Evolutionary conservation across 2,113 vertebrate species (phyloP), one percentile per base, ranked within the genome.

Genomic region (Enhydra lutris): DNA sequence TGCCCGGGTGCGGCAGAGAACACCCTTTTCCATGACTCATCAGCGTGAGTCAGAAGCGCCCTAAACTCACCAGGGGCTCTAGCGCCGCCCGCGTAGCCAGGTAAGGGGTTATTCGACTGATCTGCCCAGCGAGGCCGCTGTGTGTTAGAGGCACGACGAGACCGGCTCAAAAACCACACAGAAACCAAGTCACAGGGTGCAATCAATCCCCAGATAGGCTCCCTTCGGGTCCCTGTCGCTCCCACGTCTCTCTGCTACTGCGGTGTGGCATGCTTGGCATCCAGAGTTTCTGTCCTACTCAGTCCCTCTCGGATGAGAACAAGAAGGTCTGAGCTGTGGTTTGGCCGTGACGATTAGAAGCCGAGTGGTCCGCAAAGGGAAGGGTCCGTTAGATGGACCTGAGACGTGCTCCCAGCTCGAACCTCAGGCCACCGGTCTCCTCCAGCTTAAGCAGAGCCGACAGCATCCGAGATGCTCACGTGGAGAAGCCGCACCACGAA

Each of bases 371-470:
- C 7, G n/a, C 39, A 78, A 26, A 31, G 59, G 9, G 11, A 29
- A 36, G 36, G 12, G 20, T 24, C n/a, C 2, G 0, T 47, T 31
- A 31, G 4, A 7, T 12, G 6, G 20, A 12, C 34, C 9, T 26
- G 14, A 17, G 74, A 12, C 10, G 34, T 29, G 42, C 57, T 29
- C 81, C n/a, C 61, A 23, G 21, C 13, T 29, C 45, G 34, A 34
- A 71, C 20, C 39, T n/a, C 79, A 86, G 57, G 23, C 12, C 3
- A 1, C 1, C 17, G 17, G 6, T 31, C 88, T 80, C 57, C 34
- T 78, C 47, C 29, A 6, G 1, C 61, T 61, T 47, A 36, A 45
- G 9, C 4, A 34, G 50, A 31, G 29, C 7, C 2, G 0, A 6
- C 21, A 20, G 26, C 0, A 1, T 24, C 78, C 31, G 17, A n/a